phyloP scores from a whole-genome alignment of 53 echinoderm and acorn worm genomes.

The Hippasteria phrygiana region DNA sequence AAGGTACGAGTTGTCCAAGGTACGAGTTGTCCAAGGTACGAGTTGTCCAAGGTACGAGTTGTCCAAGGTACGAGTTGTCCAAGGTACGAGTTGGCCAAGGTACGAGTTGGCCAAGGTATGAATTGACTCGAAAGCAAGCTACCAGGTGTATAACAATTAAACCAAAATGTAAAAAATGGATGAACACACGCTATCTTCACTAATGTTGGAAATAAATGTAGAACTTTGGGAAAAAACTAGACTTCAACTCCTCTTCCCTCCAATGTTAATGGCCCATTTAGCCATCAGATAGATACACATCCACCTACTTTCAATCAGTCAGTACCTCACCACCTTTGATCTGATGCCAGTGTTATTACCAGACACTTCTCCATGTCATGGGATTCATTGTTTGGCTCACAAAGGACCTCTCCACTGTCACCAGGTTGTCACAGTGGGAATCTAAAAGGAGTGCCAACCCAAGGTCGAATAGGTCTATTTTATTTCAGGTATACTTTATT shows the following conservation, averaged over 20 bases:
- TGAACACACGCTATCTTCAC: too few species aligned
- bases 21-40: too few species aligned
- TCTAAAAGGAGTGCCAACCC: conserved; percentile 23
- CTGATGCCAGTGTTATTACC: neutral
- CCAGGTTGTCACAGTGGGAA: neutral
- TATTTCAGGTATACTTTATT: neutral
- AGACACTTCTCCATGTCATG: conserved; percentile 11
- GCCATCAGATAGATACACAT: neutral
- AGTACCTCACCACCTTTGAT: neutral
- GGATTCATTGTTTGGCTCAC: conserved; percentile 5
- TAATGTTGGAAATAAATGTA: too few species aligned
- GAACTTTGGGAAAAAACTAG: neutral
- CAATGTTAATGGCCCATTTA: conserved; percentile 1
- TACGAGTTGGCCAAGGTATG: too few species aligned
- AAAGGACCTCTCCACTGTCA: conserved; percentile 7
- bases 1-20: too few species aligned
- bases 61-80: too few species aligned
- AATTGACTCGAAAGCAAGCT: too few species aligned
- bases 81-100: too few species aligned
- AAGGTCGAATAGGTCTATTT: conserved; percentile 9
- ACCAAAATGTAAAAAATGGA: too few species aligned
- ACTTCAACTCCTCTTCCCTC: neutral
- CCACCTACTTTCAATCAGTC: neutral
- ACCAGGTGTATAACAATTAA: too few species aligned
- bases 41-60: too few species aligned